Evolutionary conservation across 2,888 invertebrate genomes (phyloP).

Genomic region (Dinocampus coccinellae): DNA sequence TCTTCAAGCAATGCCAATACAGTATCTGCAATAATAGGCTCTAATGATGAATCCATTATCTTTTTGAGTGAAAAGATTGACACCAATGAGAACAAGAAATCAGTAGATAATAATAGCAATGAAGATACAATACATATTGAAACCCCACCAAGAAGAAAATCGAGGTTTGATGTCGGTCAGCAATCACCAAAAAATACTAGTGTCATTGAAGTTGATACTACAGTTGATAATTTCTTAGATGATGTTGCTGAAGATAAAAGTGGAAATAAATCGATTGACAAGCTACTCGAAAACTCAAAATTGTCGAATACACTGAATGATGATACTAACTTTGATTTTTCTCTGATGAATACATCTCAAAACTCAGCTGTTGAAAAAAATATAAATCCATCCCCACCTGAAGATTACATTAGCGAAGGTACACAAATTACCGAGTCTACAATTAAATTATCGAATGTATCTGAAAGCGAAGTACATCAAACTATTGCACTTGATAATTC

Average conservation of each 20-base stretch:
- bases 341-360: too few relatives aligned
- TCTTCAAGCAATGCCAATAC: not conserved
- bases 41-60: not conserved
- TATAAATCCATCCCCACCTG: too few relatives aligned
- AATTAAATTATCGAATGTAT: not conserved
- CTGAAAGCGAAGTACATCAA: not conserved
- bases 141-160: not conserved
- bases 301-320: too few relatives aligned
- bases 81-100: not conserved
- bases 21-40: not conserved
- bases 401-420: not conserved
- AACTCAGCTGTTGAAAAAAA: too few relatives aligned
- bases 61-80: not conserved
- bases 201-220: slow-evolving; percentile 27
- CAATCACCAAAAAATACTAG: slow-evolving; percentile 29
- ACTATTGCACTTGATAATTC: not conserved
- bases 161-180: not conserved
- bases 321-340: too few relatives aligned
- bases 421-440: not conserved
- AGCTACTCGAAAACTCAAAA: too few relatives aligned
- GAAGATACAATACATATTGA: not conserved
- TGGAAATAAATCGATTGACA: too few relatives aligned
- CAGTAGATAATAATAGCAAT: not conserved
- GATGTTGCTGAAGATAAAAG: not conserved
- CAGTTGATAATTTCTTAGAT: not conserved